Base-by-base conservation (phyloP, 2,113 vertebrate genomes). In the Ploceus nigricollis region DNA sequence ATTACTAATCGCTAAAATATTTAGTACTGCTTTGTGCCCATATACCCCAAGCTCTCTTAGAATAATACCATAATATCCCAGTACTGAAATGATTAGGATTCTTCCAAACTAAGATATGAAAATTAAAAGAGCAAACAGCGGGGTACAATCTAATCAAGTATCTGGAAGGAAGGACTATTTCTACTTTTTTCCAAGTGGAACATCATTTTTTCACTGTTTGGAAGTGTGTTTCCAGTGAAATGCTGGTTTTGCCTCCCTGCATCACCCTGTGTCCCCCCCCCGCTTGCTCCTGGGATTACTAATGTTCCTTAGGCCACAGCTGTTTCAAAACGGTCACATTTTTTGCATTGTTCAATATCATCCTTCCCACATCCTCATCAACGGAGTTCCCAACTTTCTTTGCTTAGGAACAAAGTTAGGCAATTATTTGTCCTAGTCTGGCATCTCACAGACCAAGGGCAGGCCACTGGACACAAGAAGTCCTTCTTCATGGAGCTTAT, bases 1-100 rank as follows among this genome's bases (percentile, higher is more conserved):
- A 96, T 94, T 94, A 87, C 87, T 94, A 94, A 93, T 61, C 2
- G 0, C 80, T 85, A 61, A 96, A 97, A 68, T 89, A 97, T 95
- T 93, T 39, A 96, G 70, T 64, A 42, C 53, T 75, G 47, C 28
- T 87, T 75, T 61, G 53, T 82, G 87, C 51, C 87, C 48, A 23
- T 68, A 60, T 71, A 84, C 14, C 56, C 56, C 47, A 75, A 58
- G 51, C 35, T 87, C 60, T 91, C 53, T 48, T 61, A 28, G 15
- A 89, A 58, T 35, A 81, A 37, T 17, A 75, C 42, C 5, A 0
- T 58, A 40, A 70, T 27, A 65, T 30, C 75, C 27, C 33, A 47
- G 24, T n/a, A 51, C 51, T 42, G 35, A 82, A 81, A 63, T 71
- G 47, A 63, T n/a, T 24, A 70, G 15, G n/a, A 69, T 73, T 40